A percentile compares a stretch with the other conserved stretches of the same genome.
These are phyloP conservation scores for Decapterus maruadsi DNA, from an alignment of 2,797 vertebrate species.

Conservation along the genomic window DNA sequence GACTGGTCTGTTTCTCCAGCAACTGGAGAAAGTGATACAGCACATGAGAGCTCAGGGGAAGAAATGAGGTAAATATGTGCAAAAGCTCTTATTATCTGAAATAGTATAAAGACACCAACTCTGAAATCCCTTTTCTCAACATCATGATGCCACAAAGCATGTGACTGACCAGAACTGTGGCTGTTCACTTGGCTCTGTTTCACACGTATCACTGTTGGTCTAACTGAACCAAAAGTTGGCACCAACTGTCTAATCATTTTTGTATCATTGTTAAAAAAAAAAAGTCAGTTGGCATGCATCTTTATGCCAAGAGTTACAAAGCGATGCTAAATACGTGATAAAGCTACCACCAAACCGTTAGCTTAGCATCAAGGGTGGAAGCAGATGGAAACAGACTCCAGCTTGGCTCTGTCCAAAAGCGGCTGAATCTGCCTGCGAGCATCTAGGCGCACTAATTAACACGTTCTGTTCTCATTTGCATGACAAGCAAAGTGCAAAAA, in stretches of 20 bases:
- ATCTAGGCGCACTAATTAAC: not conserved
- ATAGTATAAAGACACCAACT: not conserved
- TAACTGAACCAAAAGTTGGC: not conserved
- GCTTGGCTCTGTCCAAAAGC: not conserved
- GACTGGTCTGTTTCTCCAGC: conserved; percentile 42
- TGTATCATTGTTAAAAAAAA: not conserved
- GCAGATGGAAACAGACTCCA: not conserved
- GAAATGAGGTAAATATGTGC: conserved; percentile 12
- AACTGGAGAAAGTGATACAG: conserved; percentile 46
- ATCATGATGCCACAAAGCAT: not conserved
- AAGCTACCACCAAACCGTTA: not conserved
- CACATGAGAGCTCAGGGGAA: conserved; percentile 41
- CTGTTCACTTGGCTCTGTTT: not conserved
- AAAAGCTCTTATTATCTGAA: not conserved
- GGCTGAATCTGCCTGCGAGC: not conserved
- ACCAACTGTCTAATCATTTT: not conserved
- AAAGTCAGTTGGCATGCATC: not conserved
- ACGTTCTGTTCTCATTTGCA: not conserved
- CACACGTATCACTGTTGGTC: not conserved
- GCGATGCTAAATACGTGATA: not conserved
- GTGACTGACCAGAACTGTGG: not conserved
- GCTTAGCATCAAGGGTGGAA: too few relatives aligned
- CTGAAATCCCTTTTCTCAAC: not conserved
- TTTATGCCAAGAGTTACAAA: not conserved
- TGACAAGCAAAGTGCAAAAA: not conserved